Evolutionary conservation across 2,113 vertebrate genomes (phyloP).

Genomic region (Microcebus ravelobensis): DNA sequence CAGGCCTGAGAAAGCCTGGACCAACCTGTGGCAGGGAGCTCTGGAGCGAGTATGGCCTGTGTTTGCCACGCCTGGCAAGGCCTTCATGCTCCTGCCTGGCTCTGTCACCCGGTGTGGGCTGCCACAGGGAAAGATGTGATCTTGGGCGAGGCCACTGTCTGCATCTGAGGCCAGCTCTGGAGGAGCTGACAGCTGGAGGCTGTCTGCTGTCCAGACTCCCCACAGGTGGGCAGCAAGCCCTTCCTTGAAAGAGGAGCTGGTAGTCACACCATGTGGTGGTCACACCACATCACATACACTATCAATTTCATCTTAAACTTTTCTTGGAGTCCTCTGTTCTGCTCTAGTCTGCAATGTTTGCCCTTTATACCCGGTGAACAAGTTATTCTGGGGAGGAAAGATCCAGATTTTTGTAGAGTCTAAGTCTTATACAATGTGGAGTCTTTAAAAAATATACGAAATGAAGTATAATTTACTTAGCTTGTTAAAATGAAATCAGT

Average conservation of each 20-base stretch:
- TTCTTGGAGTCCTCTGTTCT: not conserved
- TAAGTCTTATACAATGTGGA: not conserved
- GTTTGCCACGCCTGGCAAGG: not conserved
- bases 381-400: not conserved
- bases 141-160: not conserved
- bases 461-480: conserved; percentile 5
- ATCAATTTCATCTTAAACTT: not conserved
- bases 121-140: not conserved
- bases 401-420: not conserved
- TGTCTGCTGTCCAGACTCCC: not conserved
- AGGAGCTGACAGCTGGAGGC: not conserved
- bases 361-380: not conserved
- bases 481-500: not conserved
- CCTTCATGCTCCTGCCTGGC: not conserved
- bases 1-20: not conserved
- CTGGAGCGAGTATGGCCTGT: not conserved
- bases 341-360: not conserved
- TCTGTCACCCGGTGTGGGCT: not conserved
- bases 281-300: not conserved
- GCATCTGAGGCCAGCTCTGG: not conserved
- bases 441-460: not conserved
- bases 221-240: not conserved
- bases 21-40: not conserved
- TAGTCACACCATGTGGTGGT: not conserved
- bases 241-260: not conserved